phyloP scores from a whole-genome alignment of 2,797 vertebrate genomes.

The Taeniopygia guttata region DNA sequence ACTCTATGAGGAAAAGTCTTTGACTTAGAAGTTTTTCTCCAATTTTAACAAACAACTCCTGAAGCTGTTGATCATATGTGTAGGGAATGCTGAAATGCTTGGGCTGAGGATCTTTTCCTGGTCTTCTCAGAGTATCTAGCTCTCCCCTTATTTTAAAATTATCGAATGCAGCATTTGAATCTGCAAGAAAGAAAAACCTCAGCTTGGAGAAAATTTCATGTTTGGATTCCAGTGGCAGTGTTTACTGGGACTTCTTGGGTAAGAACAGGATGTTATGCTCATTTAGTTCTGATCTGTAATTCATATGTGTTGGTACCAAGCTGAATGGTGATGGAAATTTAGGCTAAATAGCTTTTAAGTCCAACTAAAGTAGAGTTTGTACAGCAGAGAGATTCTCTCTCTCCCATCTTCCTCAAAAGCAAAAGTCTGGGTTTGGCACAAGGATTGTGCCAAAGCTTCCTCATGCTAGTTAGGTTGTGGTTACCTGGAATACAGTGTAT shows the following conservation, averaged over 20 bases:
- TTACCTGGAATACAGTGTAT: not conserved
- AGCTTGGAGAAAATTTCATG: rapidly evolving
- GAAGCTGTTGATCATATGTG: not conserved
- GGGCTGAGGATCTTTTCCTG: not conserved
- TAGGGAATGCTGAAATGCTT: not conserved
- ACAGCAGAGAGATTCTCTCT: not conserved
- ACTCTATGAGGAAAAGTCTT: not conserved
- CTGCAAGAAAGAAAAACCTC: not conserved
- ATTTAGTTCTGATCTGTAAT: not conserved
- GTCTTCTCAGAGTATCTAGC: not conserved
- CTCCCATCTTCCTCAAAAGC: not conserved
- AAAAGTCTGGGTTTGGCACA: not conserved
- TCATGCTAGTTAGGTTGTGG: not conserved
- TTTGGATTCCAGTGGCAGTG: not conserved
- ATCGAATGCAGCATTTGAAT: not conserved
- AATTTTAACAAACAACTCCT: not conserved
- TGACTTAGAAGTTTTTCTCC: not conserved
- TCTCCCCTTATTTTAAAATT: not conserved
- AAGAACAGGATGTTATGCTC: not conserved
- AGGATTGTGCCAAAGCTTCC: not conserved
- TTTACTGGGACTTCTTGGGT: not conserved
- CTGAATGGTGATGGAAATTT: not conserved
- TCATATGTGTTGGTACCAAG: not conserved
- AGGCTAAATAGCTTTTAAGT: not conserved
- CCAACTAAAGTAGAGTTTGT: not conserved